These are phyloP conservation scores for Drosophila rellima DNA, from an alignment of 2,888 invertebrate genomes.

Conservation along the genomic window DNA sequence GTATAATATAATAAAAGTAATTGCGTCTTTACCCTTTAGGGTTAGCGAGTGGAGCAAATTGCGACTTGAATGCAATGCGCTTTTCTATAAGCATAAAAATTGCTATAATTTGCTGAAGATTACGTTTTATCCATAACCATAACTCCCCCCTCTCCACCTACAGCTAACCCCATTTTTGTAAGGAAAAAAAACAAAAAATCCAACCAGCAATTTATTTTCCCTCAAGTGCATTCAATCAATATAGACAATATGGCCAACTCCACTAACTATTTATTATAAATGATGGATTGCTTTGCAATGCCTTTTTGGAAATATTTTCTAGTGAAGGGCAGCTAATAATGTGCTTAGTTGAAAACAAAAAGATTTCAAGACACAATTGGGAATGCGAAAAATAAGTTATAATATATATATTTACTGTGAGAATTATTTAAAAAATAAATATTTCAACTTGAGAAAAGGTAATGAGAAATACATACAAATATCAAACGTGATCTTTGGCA, in stretches of 20 bases:
- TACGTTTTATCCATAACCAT: slow-evolving; percentile 79
- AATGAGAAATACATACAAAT: not conserved
- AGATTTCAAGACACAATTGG: not conserved
- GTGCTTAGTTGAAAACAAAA: not conserved
- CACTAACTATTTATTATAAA: slow-evolving; percentile 65
- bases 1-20: slow-evolving; percentile 80
- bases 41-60: slow-evolving; percentile 80
- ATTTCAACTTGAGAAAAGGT: not conserved
- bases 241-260: slow-evolving; percentile 63
- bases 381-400: not conserved
- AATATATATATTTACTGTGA: not conserved
- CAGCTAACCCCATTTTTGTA: not conserved
- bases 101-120: slow-evolving; percentile 84
- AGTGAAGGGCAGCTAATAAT: slow-evolving; percentile 23
- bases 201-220: slow-evolving; percentile 68
- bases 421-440: not conserved
- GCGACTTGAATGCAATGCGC: slow-evolving; percentile 63
- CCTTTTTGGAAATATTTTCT: slow-evolving; percentile 6
- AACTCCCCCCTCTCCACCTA: slow-evolving; percentile 29
- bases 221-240: slow-evolving; percentile 62
- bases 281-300: slow-evolving; percentile 68
- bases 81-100: slow-evolving; percentile 82
- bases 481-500: not conserved
- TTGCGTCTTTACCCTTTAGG: slow-evolving; percentile 84
- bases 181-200: no score